A percentile compares a stretch with the other conserved stretches of the same genome.
phyloP scores from a whole-genome alignment of 2,888 invertebrate genomes.

The Lapara coniferarum region DNA sequence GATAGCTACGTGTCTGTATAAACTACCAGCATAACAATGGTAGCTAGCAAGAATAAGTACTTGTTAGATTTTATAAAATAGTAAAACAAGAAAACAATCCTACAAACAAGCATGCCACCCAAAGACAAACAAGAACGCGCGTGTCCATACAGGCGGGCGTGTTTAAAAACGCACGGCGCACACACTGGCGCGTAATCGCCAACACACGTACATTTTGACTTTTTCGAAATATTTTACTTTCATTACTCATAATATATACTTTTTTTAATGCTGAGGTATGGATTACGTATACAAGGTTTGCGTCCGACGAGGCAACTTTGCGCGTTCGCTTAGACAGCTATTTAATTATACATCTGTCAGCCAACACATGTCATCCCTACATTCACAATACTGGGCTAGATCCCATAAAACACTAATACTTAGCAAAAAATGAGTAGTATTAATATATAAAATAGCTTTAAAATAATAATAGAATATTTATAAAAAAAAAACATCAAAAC shows the following conservation, averaged over 20 bases:
- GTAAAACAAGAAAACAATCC: background rate
- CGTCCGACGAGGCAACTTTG: constrained; percentile 11
- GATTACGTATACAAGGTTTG: constrained; percentile 84
- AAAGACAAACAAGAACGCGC: constrained; percentile 8
- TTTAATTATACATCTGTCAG: constrained; percentile 1
- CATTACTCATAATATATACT: constrained; percentile 27
- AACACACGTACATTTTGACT: constrained; percentile 25
- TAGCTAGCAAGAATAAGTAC: background rate
- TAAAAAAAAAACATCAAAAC: background rate
- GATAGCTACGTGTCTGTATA: background rate
- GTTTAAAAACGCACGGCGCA: constrained; percentile 3
- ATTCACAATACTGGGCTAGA: background rate
- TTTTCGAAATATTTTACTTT: constrained; percentile 3
- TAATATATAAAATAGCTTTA: background rate
- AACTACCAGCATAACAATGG: background rate
- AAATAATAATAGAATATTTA: background rate
- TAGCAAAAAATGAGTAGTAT: background rate
- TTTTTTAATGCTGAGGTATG: constrained; percentile 83
- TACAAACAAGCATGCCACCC: constrained; percentile 4
- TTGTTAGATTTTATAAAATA: background rate
- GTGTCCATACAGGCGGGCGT: background rate
- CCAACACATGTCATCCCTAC: constrained; percentile 6
- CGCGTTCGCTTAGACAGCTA: background rate
- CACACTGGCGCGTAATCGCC: constrained; percentile 1
- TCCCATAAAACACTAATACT: background rate